Evolutionary conservation across 1,140 invertebrate genomes (phyloP).

Genomic region (Drosophila carrolli): DNA sequence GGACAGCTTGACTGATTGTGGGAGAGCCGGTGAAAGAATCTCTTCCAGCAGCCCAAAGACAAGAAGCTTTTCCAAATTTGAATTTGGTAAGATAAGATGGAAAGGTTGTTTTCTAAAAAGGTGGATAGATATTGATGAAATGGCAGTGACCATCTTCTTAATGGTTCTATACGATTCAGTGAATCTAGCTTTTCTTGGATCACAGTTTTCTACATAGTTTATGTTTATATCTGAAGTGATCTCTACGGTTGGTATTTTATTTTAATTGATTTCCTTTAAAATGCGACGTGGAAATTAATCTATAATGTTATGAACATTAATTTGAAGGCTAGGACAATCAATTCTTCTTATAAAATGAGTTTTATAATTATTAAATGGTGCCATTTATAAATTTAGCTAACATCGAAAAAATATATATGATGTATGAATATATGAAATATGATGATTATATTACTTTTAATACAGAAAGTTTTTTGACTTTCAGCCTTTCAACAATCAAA

Average conservation of each 20-base stretch:
- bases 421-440: too few species aligned
- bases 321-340: not conserved
- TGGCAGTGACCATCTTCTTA: not conserved
- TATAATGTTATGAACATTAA: too few species aligned
- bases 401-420: too few species aligned
- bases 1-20: slow-evolving; percentile 58
- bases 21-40: slow-evolving; percentile 18
- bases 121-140: slow-evolving; percentile 1
- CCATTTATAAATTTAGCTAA: too few species aligned
- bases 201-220: too few species aligned
- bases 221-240: not conserved
- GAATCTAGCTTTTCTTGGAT: not conserved
- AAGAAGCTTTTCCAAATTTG: slow-evolving; percentile 40
- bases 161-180: not conserved
- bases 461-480: too few species aligned
- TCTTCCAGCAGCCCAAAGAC: slow-evolving; percentile 23
- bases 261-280: not conserved
- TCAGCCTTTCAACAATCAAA: too few species aligned
- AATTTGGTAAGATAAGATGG: slow-evolving; percentile 32
- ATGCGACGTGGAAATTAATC: not conserved
- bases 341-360: too few species aligned
- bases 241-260: not conserved
- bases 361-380: too few species aligned
- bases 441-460: too few species aligned
- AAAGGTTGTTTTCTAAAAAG: slow-evolving; percentile 5